Conservation (phyloP, 2,888 invertebrate species). For the Drosophila quinaria region DNA sequence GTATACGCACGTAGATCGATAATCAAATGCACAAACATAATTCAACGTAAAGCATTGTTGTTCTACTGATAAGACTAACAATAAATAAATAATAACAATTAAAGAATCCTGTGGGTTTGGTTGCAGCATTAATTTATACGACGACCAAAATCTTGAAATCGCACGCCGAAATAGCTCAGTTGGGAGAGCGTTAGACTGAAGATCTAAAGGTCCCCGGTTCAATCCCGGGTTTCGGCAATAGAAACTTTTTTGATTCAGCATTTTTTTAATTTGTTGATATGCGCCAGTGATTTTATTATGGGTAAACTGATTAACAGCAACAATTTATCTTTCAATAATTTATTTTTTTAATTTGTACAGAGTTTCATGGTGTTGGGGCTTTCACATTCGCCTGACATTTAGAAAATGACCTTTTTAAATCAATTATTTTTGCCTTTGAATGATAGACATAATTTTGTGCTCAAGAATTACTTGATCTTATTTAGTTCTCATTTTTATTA, state of each 20-base stretch:
- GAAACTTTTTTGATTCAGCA: conserved; percentile 87
- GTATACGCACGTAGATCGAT: background rate
- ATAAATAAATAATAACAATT: no score
- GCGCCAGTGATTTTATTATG: no score
- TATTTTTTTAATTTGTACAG: background rate
- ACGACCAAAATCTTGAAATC: no score
- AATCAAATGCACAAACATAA: background rate
- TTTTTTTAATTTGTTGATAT: background rate
- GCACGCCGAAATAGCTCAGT: conserved; percentile 91
- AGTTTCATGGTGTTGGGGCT: conserved; percentile 46
- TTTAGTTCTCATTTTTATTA: no score
- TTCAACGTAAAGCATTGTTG: background rate
- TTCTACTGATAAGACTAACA: no score
- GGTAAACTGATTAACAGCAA: background rate
- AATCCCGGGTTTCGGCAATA: conserved; percentile 86
- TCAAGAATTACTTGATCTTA: no score
- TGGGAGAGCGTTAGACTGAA: conserved; percentile 93
- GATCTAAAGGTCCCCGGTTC: conserved; percentile 87
- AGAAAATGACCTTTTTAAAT: conserved; percentile 2
- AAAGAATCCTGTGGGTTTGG: no score
- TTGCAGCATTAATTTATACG: no score
- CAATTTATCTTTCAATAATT: background rate
- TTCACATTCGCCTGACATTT: conserved; percentile 48
- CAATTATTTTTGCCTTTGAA: no score
- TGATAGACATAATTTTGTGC: no score